A percentile compares a stretch with the other conserved stretches of the same genome.
phyloP scores from a whole-genome alignment of 2,113 vertebrate species.

The Mastomys coucha region DNA sequence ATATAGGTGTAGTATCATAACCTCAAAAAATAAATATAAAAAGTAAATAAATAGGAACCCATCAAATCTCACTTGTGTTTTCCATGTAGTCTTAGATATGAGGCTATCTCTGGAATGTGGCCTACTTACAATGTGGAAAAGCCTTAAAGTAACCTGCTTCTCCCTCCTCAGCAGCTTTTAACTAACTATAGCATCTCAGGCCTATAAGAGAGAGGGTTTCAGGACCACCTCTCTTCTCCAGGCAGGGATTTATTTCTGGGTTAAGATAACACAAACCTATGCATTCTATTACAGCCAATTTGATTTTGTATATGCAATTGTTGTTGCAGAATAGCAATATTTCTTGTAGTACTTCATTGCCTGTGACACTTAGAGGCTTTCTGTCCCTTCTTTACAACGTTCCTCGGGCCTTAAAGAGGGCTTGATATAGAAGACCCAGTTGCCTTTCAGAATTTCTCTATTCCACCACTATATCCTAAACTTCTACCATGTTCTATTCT shows the following conservation, averaged over 20 bases:
- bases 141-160: neutral
- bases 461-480: neutral
- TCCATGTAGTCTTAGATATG: neutral
- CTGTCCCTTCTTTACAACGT: neutral
- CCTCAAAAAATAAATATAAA: neutral
- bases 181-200: neutral
- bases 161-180: neutral
- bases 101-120: neutral
- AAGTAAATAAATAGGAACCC: neutral
- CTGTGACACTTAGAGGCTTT: neutral
- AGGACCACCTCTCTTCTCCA: neutral
- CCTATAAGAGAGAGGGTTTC: neutral
- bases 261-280: neutral
- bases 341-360: neutral
- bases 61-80: neutral
- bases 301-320: neutral
- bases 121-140: neutral
- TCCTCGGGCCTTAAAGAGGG: neutral
- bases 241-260: neutral
- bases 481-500: neutral
- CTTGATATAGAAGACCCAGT: neutral
- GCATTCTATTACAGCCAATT: neutral
- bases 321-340: neutral
- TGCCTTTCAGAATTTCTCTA: neutral
- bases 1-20: neutral